Evolutionary conservation across 2,888 invertebrate species (phyloP).

Genomic region (Escarpia spicata): DNA sequence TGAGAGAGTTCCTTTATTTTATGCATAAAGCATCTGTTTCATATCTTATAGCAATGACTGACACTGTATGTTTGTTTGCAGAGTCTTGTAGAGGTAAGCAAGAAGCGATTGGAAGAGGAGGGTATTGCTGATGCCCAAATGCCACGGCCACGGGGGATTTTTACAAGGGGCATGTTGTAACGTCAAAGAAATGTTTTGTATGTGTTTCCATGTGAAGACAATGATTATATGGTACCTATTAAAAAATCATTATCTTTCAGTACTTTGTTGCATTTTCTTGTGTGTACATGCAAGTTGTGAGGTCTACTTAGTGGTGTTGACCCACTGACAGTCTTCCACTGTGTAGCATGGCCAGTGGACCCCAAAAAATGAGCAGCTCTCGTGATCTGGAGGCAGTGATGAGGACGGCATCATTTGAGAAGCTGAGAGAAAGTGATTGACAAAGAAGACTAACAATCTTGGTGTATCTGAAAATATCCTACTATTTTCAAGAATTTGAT

Average conservation of each 20-base stretch:
- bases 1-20: background rate
- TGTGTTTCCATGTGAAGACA: background rate
- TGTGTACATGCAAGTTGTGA: background rate
- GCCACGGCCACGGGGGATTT: background rate
- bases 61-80: slow-evolving; percentile 26
- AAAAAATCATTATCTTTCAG: background rate
- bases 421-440: too few relatives aligned
- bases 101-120: slow-evolving; percentile 34
- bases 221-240: background rate
- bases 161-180: background rate
- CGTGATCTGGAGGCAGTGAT: too few relatives aligned
- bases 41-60: background rate
- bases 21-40: background rate
- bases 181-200: background rate
- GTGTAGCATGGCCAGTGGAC: too few relatives aligned
- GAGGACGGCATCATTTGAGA: too few relatives aligned
- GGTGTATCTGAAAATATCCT: too few relatives aligned
- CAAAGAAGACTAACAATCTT: too few relatives aligned
- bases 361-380: too few relatives aligned
- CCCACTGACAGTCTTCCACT: too few relatives aligned
- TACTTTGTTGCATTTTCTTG: background rate
- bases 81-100: slow-evolving; percentile 39
- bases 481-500: too few relatives aligned
- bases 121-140: slow-evolving; percentile 26
- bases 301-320: background rate